phyloP scores from a whole-genome alignment of 2,888 invertebrate genomes.

The Odontocolon sp. region DNA sequence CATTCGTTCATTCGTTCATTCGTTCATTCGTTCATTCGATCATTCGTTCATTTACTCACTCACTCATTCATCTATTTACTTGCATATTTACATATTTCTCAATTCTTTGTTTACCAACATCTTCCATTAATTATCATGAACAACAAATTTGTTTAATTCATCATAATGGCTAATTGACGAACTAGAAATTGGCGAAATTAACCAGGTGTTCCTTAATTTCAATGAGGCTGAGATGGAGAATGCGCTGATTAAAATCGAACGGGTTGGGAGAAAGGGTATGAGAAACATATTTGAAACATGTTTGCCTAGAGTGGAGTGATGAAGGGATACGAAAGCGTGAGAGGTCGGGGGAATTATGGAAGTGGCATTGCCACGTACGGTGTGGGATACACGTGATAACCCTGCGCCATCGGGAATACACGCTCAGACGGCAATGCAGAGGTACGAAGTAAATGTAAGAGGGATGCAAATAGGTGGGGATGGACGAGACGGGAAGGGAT shows the following conservation, averaged over 20 bases:
- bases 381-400: slow-evolving; percentile 40
- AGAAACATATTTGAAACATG: slow-evolving; percentile 4
- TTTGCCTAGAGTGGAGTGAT: background rate
- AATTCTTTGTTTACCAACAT: background rate
- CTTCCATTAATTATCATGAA: too few species aligned
- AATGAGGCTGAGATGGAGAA: slow-evolving; percentile 16
- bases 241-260: slow-evolving; percentile 45
- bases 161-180: background rate
- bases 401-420: slow-evolving; percentile 20
- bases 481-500: too few species aligned
- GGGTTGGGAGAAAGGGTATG: background rate
- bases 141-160: background rate
- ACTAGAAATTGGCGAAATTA: slow-evolving; percentile 1
- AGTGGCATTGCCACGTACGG: slow-evolving; percentile 15
- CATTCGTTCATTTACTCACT: background rate
- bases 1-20: too few species aligned
- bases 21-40: background rate
- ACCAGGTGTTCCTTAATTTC: background rate
- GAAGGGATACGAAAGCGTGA: slow-evolving; percentile 4
- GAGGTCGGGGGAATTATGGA: background rate
- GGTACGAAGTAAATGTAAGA: background rate
- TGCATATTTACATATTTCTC: background rate
- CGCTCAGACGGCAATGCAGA: slow-evolving; percentile 37
- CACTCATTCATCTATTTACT: background rate
- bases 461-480: too few species aligned